Base-by-base conservation (phyloP, 2,797 vertebrate genomes). In the Rhinogobio ventralis region DNA sequence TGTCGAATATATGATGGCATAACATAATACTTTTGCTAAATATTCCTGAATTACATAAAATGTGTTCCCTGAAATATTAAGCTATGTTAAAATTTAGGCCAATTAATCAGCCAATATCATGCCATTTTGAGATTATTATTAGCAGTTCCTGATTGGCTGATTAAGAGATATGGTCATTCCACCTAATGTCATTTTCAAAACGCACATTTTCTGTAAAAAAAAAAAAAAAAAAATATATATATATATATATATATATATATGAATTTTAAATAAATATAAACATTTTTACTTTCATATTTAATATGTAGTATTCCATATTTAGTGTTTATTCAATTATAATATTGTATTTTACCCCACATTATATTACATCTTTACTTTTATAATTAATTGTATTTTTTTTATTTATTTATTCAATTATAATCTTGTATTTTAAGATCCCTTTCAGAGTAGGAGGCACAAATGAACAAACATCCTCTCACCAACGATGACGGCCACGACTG, bases 401-500 rank as follows among this genome's bases (percentile, higher is more conserved):
- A 23, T 55, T 15, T 64, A 64, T 55, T 36, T 14, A 36, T n/a
- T 36, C 2, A 36, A 23, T 74, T 36, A 23, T 33, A n/a, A n/a
- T 75, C 8, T 74, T 30, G 60, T 15, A 62, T 30, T 30, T 30
- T 30, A 30, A 64, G 25, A 62, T 62, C 46, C 13, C 20, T 55
- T 36, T 75, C 25, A 55, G 51, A 36, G 11, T 76, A 57, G 53
- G 2, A 57, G 23, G 39, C 57, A 20, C 23, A 51, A 19, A 20
- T 28, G 7, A 28, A 0, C 11, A 46, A 74, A 5, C 75, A 68
- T 60, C 15, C 17, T 72, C 98, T 97, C 87, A 99, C 98, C 98
- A 62, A 97, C 90, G 89, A 99, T 93, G 83, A 99, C 98, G 14
- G 96, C 98, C 4, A 93, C 88, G 19, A 99, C 33, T 0, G 98